Base-by-base conservation (phyloP, 2,888 invertebrate species). In the Cybosia mesomella region DNA sequence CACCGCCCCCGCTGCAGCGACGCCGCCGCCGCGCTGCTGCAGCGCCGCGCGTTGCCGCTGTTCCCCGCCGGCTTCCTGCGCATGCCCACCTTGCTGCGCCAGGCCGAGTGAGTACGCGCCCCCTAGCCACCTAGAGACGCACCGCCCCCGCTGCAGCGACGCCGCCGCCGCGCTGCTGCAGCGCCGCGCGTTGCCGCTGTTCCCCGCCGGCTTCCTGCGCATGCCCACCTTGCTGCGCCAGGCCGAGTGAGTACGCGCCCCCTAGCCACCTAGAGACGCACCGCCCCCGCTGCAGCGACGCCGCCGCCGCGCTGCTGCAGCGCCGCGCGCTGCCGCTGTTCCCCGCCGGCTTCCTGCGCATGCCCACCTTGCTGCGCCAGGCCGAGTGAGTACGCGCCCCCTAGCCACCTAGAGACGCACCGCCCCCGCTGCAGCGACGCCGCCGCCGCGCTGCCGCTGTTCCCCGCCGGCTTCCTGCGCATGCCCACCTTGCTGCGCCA, bases 11-110 rank as follows among this genome's bases (percentile, higher is more conserved):
- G 2, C 53, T n/a, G n/a, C 64, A 2, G 62, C 82, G 74, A 76
- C 1, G 75, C 91, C 66, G 94, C 96, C 2, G 93, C 92, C 43
- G 71, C 91, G 0, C 95, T 96, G 84, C 91, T 97, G 58, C 95
- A 96, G 64, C 84, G 87, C 54, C 94, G 96, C 68, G 96, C 97
- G n/a, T 91, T 96, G 86, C 95, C 96, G 15, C 89, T 97, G 43
- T 97, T 97, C 96, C 97, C 97, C 5, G 87, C 91, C 60, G 97
- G 97, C 22, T 97, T 97, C 94, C 96, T 97, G 85, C 91, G 96
- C 73, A 93, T 96, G 84, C 93, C 95, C 43, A 95, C 95, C 7
- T 87, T 96, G 63, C 80, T 95, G 73, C 86, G 95, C 34, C 96
- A 96, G 84, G 94, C 95, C 34, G 94, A 92, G 95, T 95, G 32